Percentiles rank a stretch among this genome's conserved stretches.
phyloP scores from a whole-genome alignment of 2,888 invertebrate species.

The Stenoptilia bipunctidactyla region DNA sequence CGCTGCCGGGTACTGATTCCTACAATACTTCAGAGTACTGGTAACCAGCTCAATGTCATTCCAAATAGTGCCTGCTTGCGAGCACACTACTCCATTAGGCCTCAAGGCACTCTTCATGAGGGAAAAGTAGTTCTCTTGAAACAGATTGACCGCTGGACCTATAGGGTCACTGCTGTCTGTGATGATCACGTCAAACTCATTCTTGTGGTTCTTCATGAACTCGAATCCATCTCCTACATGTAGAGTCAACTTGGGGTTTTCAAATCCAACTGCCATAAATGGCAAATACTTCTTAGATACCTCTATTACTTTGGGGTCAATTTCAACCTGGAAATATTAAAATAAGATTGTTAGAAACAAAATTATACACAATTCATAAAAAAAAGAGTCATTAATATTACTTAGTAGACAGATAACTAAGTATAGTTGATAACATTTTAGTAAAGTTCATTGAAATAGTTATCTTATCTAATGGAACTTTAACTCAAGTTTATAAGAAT shows the following conservation, averaged over 20 bases:
- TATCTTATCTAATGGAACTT: too few species aligned
- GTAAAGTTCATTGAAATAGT: background rate
- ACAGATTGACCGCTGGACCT: conserved; percentile 80
- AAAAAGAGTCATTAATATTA: too few species aligned
- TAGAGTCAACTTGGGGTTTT: conserved; percentile 84
- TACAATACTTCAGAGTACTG: conserved; percentile 81
- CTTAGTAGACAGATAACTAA: too few species aligned
- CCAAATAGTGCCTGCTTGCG: conserved; percentile 91
- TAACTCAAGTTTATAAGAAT: too few species aligned
- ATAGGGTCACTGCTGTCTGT: conserved; percentile 98
- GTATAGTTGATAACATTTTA: too few species aligned
- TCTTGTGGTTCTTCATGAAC: conserved; percentile 87
- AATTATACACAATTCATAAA: too few species aligned
- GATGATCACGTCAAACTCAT: conserved; percentile 96
- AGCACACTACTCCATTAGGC: conserved; percentile 92
- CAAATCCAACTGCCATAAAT: conserved; percentile 90
- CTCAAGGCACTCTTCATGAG: conserved; percentile 87
- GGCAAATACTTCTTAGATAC: conserved; percentile 91
- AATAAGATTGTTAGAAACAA: too few species aligned
- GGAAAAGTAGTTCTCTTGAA: conserved; percentile 86
- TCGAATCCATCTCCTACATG: conserved; percentile 95
- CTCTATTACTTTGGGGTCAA: conserved; percentile 92
- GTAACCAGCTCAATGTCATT: conserved; percentile 82
- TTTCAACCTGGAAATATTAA: conserved; percentile 83
- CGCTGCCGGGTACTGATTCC: conserved; percentile 81